A percentile compares a stretch with the other conserved stretches of the same genome.
Evolutionary conservation across 2,888 invertebrate genomes (phyloP).

Genomic region (Netelia virgata): DNA sequence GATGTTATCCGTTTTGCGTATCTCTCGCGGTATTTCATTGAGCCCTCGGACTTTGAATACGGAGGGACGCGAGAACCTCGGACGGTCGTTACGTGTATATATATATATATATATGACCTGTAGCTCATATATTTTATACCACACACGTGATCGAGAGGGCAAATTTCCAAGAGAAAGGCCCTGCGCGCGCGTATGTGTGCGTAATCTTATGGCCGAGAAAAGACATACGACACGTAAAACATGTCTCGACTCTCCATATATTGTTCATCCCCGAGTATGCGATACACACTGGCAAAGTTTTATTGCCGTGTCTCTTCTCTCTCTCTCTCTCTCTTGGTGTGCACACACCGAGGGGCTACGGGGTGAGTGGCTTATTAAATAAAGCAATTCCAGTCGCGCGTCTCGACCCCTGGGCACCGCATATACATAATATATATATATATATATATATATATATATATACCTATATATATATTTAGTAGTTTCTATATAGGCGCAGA

Average conservation of each 20-base stretch:
- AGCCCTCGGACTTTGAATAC: no score
- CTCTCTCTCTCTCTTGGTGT: constrained; percentile 53
- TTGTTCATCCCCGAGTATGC: constrained; percentile 73
- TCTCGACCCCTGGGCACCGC: constrained; percentile 76
- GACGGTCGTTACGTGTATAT: not conserved
- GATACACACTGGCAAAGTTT: constrained; percentile 69
- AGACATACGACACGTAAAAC: constrained; percentile 48
- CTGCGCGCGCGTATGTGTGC: not conserved
- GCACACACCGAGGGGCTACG: constrained; percentile 35
- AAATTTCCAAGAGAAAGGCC: constrained; percentile 54
- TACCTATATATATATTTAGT: not conserved
- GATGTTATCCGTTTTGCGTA: no score
- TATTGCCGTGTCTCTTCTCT: constrained; percentile 76
- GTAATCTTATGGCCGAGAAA: constrained; percentile 6
- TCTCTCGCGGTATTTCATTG: no score
- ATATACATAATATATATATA: constrained; percentile 20
- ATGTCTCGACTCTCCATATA: constrained; percentile 56
- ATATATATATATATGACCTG: constrained; percentile 43
- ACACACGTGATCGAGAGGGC: constrained; percentile 36
- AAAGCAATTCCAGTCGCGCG: constrained; percentile 81
- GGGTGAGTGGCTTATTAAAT: constrained; percentile 80
- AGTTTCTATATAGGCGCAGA: constrained; percentile 68
- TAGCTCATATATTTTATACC: constrained; percentile 58
- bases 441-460: not conserved
- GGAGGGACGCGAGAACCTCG: no score